Base-by-base conservation (phyloP, 2,888 invertebrate species). In the Cosmorhoe ocellata region DNA sequence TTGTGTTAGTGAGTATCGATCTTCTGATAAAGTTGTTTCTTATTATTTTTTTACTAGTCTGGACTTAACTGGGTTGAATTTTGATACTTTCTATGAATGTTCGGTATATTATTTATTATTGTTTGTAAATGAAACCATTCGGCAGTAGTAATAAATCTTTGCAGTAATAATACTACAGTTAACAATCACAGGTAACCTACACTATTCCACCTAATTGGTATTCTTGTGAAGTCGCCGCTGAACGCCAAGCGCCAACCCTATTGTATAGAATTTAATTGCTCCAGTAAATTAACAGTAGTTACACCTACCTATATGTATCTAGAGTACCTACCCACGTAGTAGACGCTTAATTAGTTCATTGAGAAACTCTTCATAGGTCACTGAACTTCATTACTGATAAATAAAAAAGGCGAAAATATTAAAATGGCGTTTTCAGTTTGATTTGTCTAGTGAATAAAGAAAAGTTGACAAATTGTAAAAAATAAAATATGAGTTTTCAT, bases 211-310 rank as follows among this genome's bases (percentile, higher is more conserved):
- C 10, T 36, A 11, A 48, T 36, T 48, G 37, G 26, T 37, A 53
- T 31, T 38, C 38, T 44, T 30, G 48, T 44, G 47, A 41, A 32
- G 49, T 42, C 8, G 37, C 42, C 49, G 49, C 24, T 24, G 18
- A 18, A 4, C 7, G 24, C 37, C 27, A 11, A 31, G 48, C 37
- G 36, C 34, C 52, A 58, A 24, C 58, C 58, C 58, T 58, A 49
- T 32, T 39, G 14, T 27, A 44, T 27, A 42, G 14, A 22, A 46
- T 40, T 45, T 54, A 56, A 56, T 58, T 56, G 58, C 47, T 37
- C 38, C 28, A 50, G 38, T 56, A 58, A 53, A 58, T 50, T 52
- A 56, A 45, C 51, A 46, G 53, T 42, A 47, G 43, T 51, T 54
- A 54, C 43, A 31, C 43, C 39, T 36, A 43, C 50, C 50, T 46